Evolutionary conservation across 2,888 invertebrate species (phyloP), one percentile per base, ranked within the genome.

Genomic region (Cosmia pyralina): DNA sequence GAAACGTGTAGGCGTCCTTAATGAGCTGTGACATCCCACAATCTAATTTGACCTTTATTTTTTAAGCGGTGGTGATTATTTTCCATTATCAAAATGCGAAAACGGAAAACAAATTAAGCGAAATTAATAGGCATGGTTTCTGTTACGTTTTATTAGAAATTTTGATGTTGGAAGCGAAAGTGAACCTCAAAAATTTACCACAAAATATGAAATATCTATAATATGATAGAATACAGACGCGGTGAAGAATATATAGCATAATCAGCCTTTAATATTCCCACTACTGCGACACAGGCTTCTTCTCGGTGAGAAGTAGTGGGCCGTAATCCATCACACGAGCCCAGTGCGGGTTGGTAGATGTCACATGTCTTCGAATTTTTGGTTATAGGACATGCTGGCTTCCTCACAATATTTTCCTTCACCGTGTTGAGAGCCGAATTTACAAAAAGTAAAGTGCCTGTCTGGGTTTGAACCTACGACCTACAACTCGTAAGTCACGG

Each of bases 1-100:
- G 79, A 88, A 87, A 87, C 76, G 88, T 87, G 88, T 86, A 89
- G 89, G 90, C 88, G 88, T 87, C 87, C 84, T 85, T 93, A 93
- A 93, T 92, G 92, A 91, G 88, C 85, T 86, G 83, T 83, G 82
- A 86, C 81, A 71, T 76, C 71, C 34, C 65, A 64, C 76, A 63
- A 75, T 63, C 81, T 66, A 89, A 89, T 79, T 87, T 84, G 85
- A 88, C 74, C 90, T 87, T 90, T 93, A 92, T 91, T 87, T 85
- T 77, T 74, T 71, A 73, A 60, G 50, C 2, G 17, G 76, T 79
- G 89, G 83, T 79, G 88, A 66, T 72, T 60, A 78, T 68, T 85
- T 83, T 87, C 17, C 72, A 64, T 74, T 75, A 64, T 76, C 62
- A 76, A 64, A 69, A 22, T 69, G 28, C 4, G 13, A 41, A 53